These are phyloP conservation scores for Delphinus delphis DNA, from an alignment of 2,113 vertebrate genomes.

Conservation along the genomic window DNA sequence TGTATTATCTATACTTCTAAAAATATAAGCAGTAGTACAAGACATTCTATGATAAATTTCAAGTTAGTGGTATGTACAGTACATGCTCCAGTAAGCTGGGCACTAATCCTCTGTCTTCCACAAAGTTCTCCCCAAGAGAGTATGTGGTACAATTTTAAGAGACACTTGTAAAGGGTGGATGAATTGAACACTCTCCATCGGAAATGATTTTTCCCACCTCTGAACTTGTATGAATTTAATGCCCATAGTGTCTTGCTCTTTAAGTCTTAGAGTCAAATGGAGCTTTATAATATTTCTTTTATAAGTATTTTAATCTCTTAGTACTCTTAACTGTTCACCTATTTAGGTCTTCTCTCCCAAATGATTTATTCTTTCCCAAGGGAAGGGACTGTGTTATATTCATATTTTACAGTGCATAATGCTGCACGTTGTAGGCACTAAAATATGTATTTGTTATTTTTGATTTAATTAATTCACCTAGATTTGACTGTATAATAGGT, in stretches of 20 bases:
- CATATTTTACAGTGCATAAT: background rate
- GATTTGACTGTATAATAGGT: slow-evolving; percentile 36
- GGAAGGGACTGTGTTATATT: background rate
- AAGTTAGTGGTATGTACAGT: background rate
- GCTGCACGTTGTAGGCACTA: background rate
- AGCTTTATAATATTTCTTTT: background rate
- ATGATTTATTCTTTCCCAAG: background rate
- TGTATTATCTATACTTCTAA: background rate
- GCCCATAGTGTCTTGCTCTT: background rate
- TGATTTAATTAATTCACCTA: slow-evolving; percentile 21
- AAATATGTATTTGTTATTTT: background rate
- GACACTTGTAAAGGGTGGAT: slow-evolving; percentile 33
- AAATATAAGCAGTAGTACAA: background rate
- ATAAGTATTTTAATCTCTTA: slow-evolving; percentile 6
- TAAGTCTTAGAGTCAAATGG: background rate
- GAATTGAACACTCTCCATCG: slow-evolving; percentile 10
- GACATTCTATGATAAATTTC: background rate
- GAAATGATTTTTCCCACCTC: slow-evolving; percentile 35
- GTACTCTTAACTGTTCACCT: background rate
- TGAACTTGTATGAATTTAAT: slow-evolving; percentile 4
- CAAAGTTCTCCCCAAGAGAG: slow-evolving; percentile 28
- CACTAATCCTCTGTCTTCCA: slow-evolving; percentile 42
- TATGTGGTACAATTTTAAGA: slow-evolving; percentile 59
- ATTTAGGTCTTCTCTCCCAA: background rate
- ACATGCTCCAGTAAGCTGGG: background rate